Conservation (phyloP, 1,140 invertebrate genomes). For the Tetraneura akinire region DNA sequence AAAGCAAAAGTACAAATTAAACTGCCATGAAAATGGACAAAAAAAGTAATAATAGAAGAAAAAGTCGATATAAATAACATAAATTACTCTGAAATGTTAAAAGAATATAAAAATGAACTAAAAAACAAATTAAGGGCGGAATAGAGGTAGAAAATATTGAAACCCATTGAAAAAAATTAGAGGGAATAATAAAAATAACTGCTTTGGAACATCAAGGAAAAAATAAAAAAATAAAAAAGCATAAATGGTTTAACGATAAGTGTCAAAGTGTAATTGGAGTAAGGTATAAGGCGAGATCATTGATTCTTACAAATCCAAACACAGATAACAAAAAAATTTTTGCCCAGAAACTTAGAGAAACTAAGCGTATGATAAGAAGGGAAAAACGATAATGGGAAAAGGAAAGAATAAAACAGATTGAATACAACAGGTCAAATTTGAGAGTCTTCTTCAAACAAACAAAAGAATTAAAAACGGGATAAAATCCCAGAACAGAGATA, state of each 20-base stretch:
- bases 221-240: background rate
- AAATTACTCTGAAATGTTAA: background rate
- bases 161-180: background rate
- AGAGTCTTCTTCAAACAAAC: too few species aligned
- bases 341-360: conserved; percentile 2
- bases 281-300: background rate
- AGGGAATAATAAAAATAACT: background rate
- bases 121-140: background rate
- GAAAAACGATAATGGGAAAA: conserved; percentile 10
- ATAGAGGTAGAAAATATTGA: conserved; percentile 18
- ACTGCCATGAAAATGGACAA: background rate
- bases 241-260: background rate
- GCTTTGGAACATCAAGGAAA: background rate
- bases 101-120: background rate
- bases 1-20: conserved; percentile 10
- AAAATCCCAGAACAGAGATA: too few species aligned
- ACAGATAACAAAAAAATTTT: background rate
- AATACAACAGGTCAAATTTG: background rate
- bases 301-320: conserved; percentile 2
- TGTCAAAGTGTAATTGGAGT: background rate
- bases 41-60: background rate
- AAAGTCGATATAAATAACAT: background rate
- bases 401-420: conserved; percentile 14
- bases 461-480: too few species aligned
- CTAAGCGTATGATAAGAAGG: conserved; percentile 2